Base-by-base conservation (phyloP, 2,797 vertebrate species). In the Florisuga fusca region DNA sequence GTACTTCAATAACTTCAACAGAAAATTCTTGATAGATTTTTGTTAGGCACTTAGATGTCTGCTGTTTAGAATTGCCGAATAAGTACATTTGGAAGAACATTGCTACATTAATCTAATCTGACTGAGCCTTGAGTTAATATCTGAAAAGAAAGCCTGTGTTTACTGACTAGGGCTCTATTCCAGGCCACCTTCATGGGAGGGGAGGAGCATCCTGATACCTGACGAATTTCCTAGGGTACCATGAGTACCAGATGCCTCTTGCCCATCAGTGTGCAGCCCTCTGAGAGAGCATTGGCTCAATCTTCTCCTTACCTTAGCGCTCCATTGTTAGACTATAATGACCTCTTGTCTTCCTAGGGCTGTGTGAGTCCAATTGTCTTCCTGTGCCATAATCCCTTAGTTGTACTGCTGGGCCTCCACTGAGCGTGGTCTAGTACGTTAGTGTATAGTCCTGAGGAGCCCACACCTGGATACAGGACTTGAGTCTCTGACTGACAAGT, bases 321-420 rank as follows among this genome's bases (percentile, higher is more conserved):
- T 67, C 43, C 0, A 1, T 43, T 0, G 0, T 38, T 84, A 54
- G 57, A 34, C 7, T 45, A 12, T 9, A 67, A 0, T 19, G 63
- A 16, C 9, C 9, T 83, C 10, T 57, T 67, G 12, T n/a, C 11
- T 55, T 74, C 12, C 12, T 77, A 19, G 33, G 10, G 36, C 36
- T 66, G 33, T 82, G 78, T n/a, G 85, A 85, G 51, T 14, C 4
- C 6, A 26, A 0, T 53, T 59, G 43, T 34, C 21, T 34, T 51
- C 27, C 26, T 61, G 58, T 81, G 27, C 31, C 12, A 6, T 36
- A 34, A 19, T 29, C 12, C 15, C 36, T 53, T 87, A 43, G 51
- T 15, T 58, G 34, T 58, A 29, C 4, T 80, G 33, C 46, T 84
- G n/a, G 23, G 20, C 22, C 6, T 67, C 29, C 23, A 8, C 6